Percentiles rank a stretch among this genome's conserved stretches.
phyloP scores from a whole-genome alignment of 2,113 vertebrate genomes.

The Gymnobelideus leadbeateri region DNA sequence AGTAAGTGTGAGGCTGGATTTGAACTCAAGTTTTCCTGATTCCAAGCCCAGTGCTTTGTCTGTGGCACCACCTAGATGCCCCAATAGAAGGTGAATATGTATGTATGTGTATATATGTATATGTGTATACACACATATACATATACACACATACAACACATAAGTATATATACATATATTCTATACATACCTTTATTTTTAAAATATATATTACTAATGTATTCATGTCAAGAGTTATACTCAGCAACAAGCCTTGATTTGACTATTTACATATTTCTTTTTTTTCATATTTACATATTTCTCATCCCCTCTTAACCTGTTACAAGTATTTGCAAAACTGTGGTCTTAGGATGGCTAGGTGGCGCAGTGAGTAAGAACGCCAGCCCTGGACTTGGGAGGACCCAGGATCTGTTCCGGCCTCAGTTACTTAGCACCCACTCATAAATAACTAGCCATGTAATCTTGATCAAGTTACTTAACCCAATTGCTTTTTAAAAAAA shows the following conservation, averaged over 20 bases:
- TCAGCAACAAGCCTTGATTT: background rate
- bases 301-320: background rate
- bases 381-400: too few species aligned
- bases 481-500: too few species aligned
- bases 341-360: too few species aligned
- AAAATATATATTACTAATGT: background rate
- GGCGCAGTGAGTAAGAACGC: too few species aligned
- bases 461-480: too few species aligned
- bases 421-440: too few species aligned
- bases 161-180: background rate
- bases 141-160: background rate
- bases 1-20: background rate
- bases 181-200: background rate
- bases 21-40: background rate
- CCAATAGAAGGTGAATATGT: background rate
- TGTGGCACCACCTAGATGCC: background rate
- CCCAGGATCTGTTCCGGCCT: too few species aligned
- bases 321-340: background rate
- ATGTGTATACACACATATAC: background rate
- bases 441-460: too few species aligned
- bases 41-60: too few species aligned
- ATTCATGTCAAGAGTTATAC: background rate
- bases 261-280: too few species aligned
- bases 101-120: background rate
- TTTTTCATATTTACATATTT: background rate